Evolutionary conservation across 2,797 vertebrate genomes (phyloP).

Genomic region (Glossophaga mutica): DNA sequence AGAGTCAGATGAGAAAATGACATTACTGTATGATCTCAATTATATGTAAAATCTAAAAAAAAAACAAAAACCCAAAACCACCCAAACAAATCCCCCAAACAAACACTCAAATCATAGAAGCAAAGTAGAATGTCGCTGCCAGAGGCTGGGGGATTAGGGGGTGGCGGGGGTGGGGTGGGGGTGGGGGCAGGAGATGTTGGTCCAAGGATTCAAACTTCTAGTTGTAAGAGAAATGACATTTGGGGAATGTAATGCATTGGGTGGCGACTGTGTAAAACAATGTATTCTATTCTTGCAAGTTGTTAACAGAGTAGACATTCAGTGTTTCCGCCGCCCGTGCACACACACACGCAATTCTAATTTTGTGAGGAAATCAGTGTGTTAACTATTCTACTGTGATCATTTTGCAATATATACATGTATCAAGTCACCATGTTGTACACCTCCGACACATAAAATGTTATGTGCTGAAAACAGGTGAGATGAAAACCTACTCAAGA

Average conservation of each 20-base stretch:
- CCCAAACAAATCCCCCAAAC: too few relatives aligned
- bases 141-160: rapidly evolving
- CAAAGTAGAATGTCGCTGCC: neutral
- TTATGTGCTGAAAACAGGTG: neutral
- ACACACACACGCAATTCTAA: neutral
- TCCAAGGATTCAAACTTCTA: neutral
- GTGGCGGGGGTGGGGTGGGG: neutral
- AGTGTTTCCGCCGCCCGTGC: neutral
- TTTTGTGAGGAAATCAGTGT: neutral
- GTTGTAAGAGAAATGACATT: neutral
- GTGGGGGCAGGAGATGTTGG: neutral
- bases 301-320: neutral
- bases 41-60: neutral
- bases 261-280: neutral
- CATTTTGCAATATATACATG: neutral
- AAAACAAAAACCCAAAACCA: neutral
- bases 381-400: neutral
- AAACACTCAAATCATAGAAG: neutral
- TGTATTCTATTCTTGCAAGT: neutral
- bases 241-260: neutral
- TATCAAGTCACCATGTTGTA: neutral
- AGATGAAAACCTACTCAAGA: neutral
- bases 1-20: neutral
- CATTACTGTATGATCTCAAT: neutral
- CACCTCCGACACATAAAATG: neutral